These are phyloP conservation scores for Cercopithecus mona DNA, from an alignment of 2,113 vertebrate genomes.

Conservation along the genomic window DNA sequence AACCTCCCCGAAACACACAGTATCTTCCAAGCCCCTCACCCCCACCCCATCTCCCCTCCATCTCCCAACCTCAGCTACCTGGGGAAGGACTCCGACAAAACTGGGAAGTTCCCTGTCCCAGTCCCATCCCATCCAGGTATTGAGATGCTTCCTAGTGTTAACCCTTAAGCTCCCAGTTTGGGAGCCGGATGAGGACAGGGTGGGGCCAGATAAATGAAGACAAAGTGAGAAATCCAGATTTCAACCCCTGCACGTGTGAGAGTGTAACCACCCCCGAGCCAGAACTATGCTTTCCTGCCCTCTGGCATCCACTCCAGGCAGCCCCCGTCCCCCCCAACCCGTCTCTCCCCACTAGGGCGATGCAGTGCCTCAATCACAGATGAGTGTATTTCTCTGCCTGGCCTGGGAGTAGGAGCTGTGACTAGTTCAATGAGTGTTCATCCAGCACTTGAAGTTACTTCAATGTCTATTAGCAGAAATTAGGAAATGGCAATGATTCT, in stretches of 20 bases:
- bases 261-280: neutral
- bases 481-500: neutral
- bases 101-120: constrained; percentile 70
- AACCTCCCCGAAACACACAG: neutral
- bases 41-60: neutral
- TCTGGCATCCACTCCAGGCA: neutral
- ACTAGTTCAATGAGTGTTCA: neutral
- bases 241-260: neutral
- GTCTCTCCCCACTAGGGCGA: neutral
- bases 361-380: rapidly evolving
- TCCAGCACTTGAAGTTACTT: neutral
- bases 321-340: neutral
- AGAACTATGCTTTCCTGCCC: neutral
- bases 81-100: neutral
- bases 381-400: neutral
- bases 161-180: constrained; percentile 66
- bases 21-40: neutral
- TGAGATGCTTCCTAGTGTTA: constrained; percentile 68
- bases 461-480: neutral
- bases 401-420: neutral
- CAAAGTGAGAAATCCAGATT: neutral
- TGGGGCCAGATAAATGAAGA: constrained; percentile 44
- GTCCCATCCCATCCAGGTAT: constrained; percentile 62
- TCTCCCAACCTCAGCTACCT: neutral
- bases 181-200: neutral